Evolutionary conservation across 2,797 vertebrate genomes (phyloP), one percentile per base, ranked within the genome.

Genomic region (Mormyrops attenuatus): DNA sequence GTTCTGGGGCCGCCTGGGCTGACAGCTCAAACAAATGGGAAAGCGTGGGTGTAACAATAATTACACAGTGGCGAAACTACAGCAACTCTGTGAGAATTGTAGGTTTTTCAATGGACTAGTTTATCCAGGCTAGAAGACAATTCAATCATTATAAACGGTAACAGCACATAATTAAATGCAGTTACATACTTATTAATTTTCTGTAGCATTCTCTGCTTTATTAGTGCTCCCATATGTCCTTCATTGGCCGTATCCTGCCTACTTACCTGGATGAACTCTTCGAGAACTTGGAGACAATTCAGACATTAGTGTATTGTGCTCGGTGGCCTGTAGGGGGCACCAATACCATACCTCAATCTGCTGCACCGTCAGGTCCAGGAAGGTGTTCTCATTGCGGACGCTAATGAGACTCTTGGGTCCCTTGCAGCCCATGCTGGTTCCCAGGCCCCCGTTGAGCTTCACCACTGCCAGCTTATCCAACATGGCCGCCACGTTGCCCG

Each of bases 341-440:
- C 15, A 2, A 0, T 38, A 20, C 69, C 89, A 88, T 94, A 99
- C 98, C 97, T 99, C 98, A 5, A 99, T 99, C 95, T 99, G 99
- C 94, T 99, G 97, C 92, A 99, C 98, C 0, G 98, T 99, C 90
- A 99, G 97, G 94, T 99, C 99, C 95, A 99, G 94, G 95, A 99
- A 99, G 89, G 99, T 99, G 93, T 99, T 99, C 93, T 99, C 99
- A 0, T 98, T 99, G 89, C 99, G 97, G 90, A 99, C 99, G 0
- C 98, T 98, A 26, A 99, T 99, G 53, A 99, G 97, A 91, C 98
- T 99, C 94, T 99, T 99, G 0, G 99, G 98, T 66, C 98, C 98
- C 91, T 99, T 99, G 77, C 98, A 99, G 3, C 99, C 99, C 99
- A 99, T 99, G 94, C 98, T 99, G 89, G 99, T 99, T 47, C 99